Conservation (phyloP, 2,113 vertebrate species). For the Oxyruncus cristatus region DNA sequence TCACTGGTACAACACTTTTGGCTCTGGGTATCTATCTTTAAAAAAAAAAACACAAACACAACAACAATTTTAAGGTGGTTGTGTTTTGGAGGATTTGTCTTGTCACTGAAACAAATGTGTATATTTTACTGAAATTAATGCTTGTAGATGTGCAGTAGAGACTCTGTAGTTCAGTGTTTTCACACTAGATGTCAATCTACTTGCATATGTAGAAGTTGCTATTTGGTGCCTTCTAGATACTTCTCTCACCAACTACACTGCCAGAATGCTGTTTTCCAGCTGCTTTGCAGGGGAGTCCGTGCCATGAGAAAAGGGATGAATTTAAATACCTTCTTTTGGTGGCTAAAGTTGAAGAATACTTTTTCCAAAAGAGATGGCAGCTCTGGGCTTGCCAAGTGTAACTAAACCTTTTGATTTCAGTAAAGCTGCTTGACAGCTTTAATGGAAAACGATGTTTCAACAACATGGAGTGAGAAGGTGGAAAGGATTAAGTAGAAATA, state of each 20-base stretch:
- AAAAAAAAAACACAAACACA: neutral
- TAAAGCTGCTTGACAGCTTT: neutral
- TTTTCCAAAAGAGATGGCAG: neutral
- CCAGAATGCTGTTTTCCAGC: neutral
- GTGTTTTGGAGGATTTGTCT: neutral
- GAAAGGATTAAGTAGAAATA: neutral
- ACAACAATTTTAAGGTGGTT: neutral
- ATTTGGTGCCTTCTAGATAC: slow-evolving; percentile 51
- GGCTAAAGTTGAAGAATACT: neutral
- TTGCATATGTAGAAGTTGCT: neutral
- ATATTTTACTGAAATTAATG: neutral
- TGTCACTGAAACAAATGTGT: neutral
- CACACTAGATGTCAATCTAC: slow-evolving; percentile 68
- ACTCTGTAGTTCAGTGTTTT: slow-evolving; percentile 44
- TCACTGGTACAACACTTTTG: neutral
- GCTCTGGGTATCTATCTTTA: neutral
- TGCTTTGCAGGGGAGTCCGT: neutral
- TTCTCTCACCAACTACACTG: neutral
- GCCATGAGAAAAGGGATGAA: neutral
- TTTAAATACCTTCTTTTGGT: neutral
- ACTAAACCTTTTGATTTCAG: neutral
- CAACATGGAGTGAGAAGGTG: neutral
- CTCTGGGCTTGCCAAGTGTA: neutral
- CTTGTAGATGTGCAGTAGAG: neutral
- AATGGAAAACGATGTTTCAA: neutral